Conservation (phyloP, 2,888 invertebrate species). For the Rugalucina vietnamica region DNA sequence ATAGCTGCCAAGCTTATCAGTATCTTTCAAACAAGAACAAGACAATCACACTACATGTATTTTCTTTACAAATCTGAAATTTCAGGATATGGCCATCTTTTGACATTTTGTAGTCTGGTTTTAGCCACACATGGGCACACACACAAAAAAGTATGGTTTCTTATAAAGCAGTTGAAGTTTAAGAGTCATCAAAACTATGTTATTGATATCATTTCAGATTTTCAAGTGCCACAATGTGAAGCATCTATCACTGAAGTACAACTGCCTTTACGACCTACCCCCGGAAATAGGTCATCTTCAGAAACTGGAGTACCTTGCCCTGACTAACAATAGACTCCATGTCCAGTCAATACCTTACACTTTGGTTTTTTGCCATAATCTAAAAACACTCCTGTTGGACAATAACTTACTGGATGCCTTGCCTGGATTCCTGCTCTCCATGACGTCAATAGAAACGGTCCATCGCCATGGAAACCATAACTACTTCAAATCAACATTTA, state of each 20-base stretch:
- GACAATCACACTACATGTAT: no score
- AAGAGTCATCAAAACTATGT: no score
- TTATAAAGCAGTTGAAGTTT: no score
- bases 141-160: no score
- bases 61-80: no score
- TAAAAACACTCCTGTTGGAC: slow-evolving; percentile 84
- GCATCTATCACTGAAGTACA: slow-evolving; percentile 84
- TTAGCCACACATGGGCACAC: no score
- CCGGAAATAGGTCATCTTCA: slow-evolving; percentile 84
- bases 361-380: slow-evolving; percentile 83
- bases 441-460: slow-evolving; percentile 84
- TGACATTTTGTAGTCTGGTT: no score
- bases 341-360: slow-evolving; percentile 84
- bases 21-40: no score
- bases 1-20: no score
- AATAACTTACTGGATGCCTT: slow-evolving; percentile 85
- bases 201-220: slow-evolving; percentile 80
- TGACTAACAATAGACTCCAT: slow-evolving; percentile 85
- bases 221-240: slow-evolving; percentile 84
- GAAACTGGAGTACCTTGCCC: slow-evolving; percentile 83
- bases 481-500: slow-evolving; percentile 85
- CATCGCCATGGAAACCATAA: slow-evolving; percentile 85
- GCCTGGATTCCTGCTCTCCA: slow-evolving; percentile 84
- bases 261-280: slow-evolving; percentile 84
- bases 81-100: no score